Percentiles rank a stretch among this genome's conserved stretches.
These are phyloP conservation scores for Lithobius niger DNA, from an alignment of 1,140 invertebrate species.

Conservation along the genomic window DNA sequence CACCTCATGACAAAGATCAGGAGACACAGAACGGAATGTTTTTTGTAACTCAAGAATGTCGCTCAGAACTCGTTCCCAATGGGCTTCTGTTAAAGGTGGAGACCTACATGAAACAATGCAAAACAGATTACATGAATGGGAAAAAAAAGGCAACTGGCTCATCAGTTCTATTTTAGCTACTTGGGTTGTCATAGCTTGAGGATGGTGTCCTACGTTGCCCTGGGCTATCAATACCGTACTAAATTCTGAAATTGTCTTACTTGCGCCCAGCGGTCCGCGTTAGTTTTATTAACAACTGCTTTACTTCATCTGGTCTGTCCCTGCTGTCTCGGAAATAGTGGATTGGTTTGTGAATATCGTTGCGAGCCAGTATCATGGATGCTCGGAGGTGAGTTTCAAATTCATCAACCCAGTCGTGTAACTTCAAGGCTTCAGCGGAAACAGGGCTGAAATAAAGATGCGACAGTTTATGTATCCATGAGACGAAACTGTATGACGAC, in stretches of 20 bases:
- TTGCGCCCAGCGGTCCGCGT: conserved; percentile 37
- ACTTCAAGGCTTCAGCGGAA: conserved; percentile 19
- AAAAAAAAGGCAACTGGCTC: background rate
- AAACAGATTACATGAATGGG: background rate
- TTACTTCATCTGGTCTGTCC: conserved; percentile 32
- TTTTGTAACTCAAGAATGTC: conserved; percentile 45
- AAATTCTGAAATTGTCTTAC: background rate
- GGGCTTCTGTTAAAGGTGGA: conserved; percentile 29
- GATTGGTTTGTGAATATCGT: conserved; percentile 36
- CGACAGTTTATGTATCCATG: too few relatives aligned
- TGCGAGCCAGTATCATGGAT: conserved; percentile 36
- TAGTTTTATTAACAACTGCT: conserved; percentile 38
- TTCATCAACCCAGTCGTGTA: conserved; percentile 34
- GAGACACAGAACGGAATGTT: conserved; percentile 36
- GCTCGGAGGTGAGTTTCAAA: conserved; percentile 37
- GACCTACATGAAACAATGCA: conserved; percentile 23
- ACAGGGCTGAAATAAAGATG: conserved; percentile 15
- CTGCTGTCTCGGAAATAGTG: conserved; percentile 34
- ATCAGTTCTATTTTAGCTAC: background rate
- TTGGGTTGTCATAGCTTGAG: background rate
- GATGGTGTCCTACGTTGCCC: background rate
- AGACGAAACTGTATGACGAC: too few relatives aligned
- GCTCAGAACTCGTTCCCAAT: conserved; percentile 36
- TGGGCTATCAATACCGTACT: background rate
- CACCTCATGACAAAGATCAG: conserved; percentile 37